Evolutionary conservation across 2,888 invertebrate genomes (phyloP).

Genomic region (Erpobdella octoculata): DNA sequence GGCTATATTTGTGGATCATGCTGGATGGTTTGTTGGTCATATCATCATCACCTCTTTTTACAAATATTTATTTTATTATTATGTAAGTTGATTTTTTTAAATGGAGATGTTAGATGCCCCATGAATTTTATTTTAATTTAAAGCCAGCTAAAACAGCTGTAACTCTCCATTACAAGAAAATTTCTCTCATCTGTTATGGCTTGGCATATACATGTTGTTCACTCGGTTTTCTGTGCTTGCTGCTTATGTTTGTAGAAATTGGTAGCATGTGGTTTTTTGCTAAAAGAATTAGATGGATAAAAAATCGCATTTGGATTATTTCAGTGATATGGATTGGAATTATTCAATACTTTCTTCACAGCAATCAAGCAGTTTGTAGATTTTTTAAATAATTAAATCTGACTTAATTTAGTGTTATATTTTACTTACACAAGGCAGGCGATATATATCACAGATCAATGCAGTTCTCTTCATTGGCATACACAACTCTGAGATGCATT

Average conservation of each 20-base stretch:
- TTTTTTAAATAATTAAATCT: no score
- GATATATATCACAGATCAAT: neutral
- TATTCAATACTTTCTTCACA: neutral
- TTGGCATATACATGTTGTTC: neutral
- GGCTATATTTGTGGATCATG: neutral
- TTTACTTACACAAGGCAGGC: no score
- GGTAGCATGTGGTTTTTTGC: neutral
- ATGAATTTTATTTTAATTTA: no score
- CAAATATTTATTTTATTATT: neutral
- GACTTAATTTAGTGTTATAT: no score
- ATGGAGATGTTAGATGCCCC: no score
- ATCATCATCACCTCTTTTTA: neutral
- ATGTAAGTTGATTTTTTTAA: neutral
- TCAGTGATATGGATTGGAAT: neutral
- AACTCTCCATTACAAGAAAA: neutral
- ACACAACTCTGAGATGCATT: neutral
- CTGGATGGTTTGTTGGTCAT: slow-evolving; percentile 11
- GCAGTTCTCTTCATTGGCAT: slow-evolving; percentile 8
- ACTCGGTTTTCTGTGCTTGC: neutral
- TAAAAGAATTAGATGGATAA: neutral
- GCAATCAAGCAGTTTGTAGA: neutral
- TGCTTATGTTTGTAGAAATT: neutral
- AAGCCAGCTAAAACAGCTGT: no score
- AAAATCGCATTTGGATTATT: neutral
- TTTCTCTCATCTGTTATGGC: neutral